Evolutionary conservation across 2,113 vertebrate species (phyloP).

Genomic region (Stegastes partitus): DNA sequence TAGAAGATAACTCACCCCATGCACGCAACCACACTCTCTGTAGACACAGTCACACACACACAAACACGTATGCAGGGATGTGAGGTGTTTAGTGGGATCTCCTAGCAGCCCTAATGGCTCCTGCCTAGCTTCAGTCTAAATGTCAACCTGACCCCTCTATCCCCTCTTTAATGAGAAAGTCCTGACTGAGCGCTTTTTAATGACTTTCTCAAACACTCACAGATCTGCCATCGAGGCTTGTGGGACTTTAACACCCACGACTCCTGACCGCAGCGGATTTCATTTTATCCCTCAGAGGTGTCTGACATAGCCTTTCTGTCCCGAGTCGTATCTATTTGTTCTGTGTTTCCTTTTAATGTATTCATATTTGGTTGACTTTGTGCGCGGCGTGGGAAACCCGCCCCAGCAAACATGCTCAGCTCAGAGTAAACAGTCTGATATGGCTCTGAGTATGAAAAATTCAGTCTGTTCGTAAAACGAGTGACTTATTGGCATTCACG

Average conservation of each 20-base stretch:
- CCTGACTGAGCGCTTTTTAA: slow-evolving; percentile 79
- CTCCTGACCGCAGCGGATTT: slow-evolving; percentile 25
- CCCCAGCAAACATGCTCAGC: slow-evolving; percentile 15
- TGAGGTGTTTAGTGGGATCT: slow-evolving; percentile 50
- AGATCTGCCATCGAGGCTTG: slow-evolving; percentile 27
- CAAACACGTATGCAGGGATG: slow-evolving; percentile 8
- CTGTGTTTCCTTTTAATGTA: slow-evolving; percentile 18
- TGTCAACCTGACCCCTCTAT: slow-evolving; percentile 68
- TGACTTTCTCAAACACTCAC: slow-evolving; percentile 72
- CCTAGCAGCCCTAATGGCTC: slow-evolving; percentile 75
- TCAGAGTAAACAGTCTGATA: slow-evolving; percentile 5
- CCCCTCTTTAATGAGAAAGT: slow-evolving; percentile 76
- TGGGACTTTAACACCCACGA: slow-evolving; percentile 43
- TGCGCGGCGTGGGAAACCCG: slow-evolving; percentile 55
- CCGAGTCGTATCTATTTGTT: slow-evolving; percentile 29
- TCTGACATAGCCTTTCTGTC: slow-evolving; percentile 9
- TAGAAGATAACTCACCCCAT: slow-evolving; percentile 58
- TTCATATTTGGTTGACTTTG: slow-evolving; percentile 39
- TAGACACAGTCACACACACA: slow-evolving; percentile 33
- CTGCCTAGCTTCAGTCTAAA: slow-evolving; percentile 67
- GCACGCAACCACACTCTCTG: slow-evolving; percentile 21
- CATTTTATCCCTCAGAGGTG: slow-evolving; percentile 25
- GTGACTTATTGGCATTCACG: background rate
- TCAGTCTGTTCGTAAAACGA: background rate
- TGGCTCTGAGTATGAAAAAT: background rate